Base-by-base conservation (phyloP, 2,113 vertebrate species). In the Pelodiscus sinensis region DNA sequence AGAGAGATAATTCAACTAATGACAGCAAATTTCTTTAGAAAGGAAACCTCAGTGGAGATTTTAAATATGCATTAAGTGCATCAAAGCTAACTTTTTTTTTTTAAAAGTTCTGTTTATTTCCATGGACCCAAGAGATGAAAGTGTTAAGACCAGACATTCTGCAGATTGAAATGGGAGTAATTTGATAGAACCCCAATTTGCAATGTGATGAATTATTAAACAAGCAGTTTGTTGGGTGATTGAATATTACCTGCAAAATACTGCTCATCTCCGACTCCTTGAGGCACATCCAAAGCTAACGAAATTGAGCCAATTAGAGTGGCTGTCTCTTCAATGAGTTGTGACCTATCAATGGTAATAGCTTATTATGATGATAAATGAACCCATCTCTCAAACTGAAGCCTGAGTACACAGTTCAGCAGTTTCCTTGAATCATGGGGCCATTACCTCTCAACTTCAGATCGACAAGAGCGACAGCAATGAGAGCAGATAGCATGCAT, bases 331-430 rank as follows among this genome's bases (percentile, higher is more conserved):
- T 98, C 97, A 97, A 97, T 98, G 98, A 98, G 96, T 98, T 98
- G 98, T 98, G 97, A 98, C 98, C 98, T 97, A 98, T 98, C 96
- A 94, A 79, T 97, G 96, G 98, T 98, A 98, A 98, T 98, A 97
- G 97, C 97, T 98, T 98, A 98, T 98, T 98, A 98, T 98, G 98
- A 98, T 98, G 98, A 98, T 98, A 98, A 98, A 98, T 98, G 98
- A 98, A 98, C 98, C 98, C 97, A 98, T 98, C 98, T 98, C 96
- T 98, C 97, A 97, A 94, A 96, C 95, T 96, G 97, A 97, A 98
- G 97, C 96, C 95, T 93, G 84, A 97, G 96, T 97, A 97, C 93
- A 98, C 97, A 98, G 96, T 98, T 98, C 95, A 98, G 97, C 96
- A 97, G 97, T 97, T 98, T 95, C 91, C 84, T 94, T 96, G 97